phyloP scores from a whole-genome alignment of 2,113 vertebrate genomes.

The Erythrocercus mccallii region DNA sequence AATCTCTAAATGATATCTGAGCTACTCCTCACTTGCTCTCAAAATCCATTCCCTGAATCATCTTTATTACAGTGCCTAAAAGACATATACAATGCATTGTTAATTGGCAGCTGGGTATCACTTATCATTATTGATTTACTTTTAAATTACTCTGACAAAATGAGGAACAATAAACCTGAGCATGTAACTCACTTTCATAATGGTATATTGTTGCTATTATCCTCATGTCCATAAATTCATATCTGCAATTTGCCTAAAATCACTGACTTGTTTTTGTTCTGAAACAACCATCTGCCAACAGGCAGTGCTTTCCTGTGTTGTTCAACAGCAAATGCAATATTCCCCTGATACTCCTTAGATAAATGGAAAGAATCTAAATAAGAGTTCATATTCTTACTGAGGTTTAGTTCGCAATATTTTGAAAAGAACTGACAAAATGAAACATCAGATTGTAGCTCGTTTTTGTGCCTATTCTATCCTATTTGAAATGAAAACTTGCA shows the following conservation, averaged over 20 bases:
- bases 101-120: not conserved
- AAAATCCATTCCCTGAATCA: not conserved
- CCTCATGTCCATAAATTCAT: not conserved
- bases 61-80: not conserved
- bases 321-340: not conserved
- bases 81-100: not conserved
- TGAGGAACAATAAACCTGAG: not conserved
- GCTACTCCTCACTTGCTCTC: not conserved
- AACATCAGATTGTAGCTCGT: not conserved
- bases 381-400: not conserved
- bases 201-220: not conserved
- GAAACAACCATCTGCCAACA: not conserved
- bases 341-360: not conserved
- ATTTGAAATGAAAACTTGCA: not conserved
- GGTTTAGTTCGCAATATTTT: not conserved
- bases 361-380: not conserved
- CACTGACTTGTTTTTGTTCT: not conserved
- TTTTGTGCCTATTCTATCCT: not conserved
- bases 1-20: not conserved
- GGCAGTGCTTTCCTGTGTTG: not conserved
- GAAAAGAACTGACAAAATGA: not conserved
- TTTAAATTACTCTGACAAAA: not conserved
- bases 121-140: not conserved
- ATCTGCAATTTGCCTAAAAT: not conserved
- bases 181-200: not conserved